phyloP scores from a whole-genome alignment of 2,113 vertebrate genomes.

The Ceyx cyanopectus region DNA sequence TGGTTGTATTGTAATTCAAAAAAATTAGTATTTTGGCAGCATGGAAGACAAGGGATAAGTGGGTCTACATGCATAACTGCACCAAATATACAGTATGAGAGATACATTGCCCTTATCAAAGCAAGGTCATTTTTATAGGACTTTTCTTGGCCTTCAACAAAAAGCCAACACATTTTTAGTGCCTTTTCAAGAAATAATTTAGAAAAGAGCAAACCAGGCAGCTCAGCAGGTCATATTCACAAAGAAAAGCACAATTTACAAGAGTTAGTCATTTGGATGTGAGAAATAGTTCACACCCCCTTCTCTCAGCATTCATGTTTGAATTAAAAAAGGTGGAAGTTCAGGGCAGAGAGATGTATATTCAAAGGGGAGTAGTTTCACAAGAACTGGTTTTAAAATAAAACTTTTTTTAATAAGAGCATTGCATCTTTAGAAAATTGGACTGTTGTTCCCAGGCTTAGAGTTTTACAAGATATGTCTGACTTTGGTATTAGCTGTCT shows the following conservation, averaged over 20 bases:
- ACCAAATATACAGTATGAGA: background rate
- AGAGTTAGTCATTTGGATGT: background rate
- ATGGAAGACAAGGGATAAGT: background rate
- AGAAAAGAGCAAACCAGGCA: background rate
- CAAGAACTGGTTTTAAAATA: background rate
- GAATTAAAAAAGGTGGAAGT: background rate
- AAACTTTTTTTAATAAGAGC: background rate
- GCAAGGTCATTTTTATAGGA: background rate
- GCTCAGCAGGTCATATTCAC: background rate
- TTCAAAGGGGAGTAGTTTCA: background rate
- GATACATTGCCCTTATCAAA: background rate
- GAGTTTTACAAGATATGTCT: background rate
- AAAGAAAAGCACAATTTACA: background rate
- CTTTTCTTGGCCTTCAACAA: background rate
- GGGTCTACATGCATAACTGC: background rate
- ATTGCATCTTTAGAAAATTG: background rate
- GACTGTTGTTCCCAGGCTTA: background rate
- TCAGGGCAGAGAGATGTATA: background rate
- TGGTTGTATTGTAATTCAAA: background rate
- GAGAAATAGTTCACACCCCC: background rate
- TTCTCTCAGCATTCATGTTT: background rate
- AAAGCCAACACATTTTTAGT: background rate
- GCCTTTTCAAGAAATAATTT: background rate
- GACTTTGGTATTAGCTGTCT: background rate
- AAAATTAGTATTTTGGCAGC: background rate